These are phyloP conservation scores for Nomada ruficornis DNA, from an alignment of 2,888 invertebrate species.

Conservation along the genomic window DNA sequence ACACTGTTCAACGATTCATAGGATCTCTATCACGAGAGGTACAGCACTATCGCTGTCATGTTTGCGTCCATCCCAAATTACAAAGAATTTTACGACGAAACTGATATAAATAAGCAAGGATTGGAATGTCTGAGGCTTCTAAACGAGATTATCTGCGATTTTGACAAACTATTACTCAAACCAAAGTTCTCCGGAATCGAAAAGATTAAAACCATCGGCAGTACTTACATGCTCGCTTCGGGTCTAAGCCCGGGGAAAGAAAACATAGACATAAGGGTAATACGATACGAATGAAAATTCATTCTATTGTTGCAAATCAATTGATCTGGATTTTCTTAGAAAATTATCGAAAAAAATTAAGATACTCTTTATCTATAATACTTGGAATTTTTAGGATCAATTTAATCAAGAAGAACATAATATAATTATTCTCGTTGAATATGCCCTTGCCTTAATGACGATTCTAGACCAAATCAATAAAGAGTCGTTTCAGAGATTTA, in stretches of 20 bases:
- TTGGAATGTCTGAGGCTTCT: conserved; percentile 96
- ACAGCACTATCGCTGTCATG: conserved; percentile 97
- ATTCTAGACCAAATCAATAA: conserved; percentile 97
- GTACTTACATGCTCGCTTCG: conserved; percentile 99
- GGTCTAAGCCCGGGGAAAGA: conserved; percentile 96
- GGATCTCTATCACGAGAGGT: conserved; percentile 97
- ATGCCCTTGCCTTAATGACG: conserved; percentile 96
- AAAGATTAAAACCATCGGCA: conserved; percentile 99
- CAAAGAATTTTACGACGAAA: conserved; percentile 98
- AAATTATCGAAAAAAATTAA: not conserved
- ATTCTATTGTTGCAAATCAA: not conserved
- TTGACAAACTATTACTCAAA: conserved; percentile 97
- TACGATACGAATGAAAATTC: not conserved
- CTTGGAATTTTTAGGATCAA: conserved; percentile 53
- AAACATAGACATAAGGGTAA: conserved; percentile 88
- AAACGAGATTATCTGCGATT: conserved; percentile 99
- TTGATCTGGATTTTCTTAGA: not conserved
- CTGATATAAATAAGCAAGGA: conserved; percentile 98
- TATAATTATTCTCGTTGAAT: conserved; percentile 96
- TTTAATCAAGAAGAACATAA: conserved; percentile 92
- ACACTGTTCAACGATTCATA: conserved; percentile 82
- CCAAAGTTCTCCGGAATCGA: conserved; percentile 98
- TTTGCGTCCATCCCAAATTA: conserved; percentile 99
- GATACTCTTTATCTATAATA: not conserved
- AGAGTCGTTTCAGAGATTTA: conserved; percentile 98